These are phyloP conservation scores for Rhagoletis zephyria DNA, from an alignment of 1,140 invertebrate species.

Conservation along the genomic window DNA sequence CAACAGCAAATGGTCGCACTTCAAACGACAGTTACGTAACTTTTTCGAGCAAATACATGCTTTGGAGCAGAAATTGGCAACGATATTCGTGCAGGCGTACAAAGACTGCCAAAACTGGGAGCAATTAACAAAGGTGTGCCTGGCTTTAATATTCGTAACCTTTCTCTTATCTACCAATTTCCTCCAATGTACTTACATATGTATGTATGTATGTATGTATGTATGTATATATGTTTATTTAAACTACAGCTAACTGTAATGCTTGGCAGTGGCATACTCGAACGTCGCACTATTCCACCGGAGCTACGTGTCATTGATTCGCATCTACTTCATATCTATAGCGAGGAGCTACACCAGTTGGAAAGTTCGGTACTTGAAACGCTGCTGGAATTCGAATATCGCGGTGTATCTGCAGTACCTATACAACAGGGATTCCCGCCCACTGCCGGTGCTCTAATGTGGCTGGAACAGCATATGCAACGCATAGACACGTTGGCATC, in stretches of 20 bases:
- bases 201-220: neutral
- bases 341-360: conserved; percentile 65
- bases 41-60: conserved; percentile 76
- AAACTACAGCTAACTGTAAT: conserved; percentile 61
- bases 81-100: conserved; percentile 82
- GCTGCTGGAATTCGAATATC: conserved; percentile 62
- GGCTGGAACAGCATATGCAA: conserved; percentile 76
- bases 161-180: neutral
- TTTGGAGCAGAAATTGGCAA: conserved; percentile 81
- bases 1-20: conserved; percentile 62
- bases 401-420: conserved; percentile 67
- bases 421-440: conserved; percentile 80
- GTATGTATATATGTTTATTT: neutral
- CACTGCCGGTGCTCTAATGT: conserved; percentile 80
- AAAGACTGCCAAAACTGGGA: conserved; percentile 82
- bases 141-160: conserved; percentile 42
- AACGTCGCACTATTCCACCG: conserved; percentile 62
- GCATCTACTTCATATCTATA: conserved; percentile 63
- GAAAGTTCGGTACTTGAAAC: conserved; percentile 62
- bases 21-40: conserved; percentile 76
- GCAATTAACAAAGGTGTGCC: conserved; percentile 76
- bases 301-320: conserved; percentile 65
- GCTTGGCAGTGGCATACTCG: conserved; percentile 64
- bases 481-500: conserved; percentile 64
- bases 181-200: neutral